Evolutionary conservation across 1,140 invertebrate genomes (phyloP).

Genomic region (Polypedilum vanderplanki): DNA sequence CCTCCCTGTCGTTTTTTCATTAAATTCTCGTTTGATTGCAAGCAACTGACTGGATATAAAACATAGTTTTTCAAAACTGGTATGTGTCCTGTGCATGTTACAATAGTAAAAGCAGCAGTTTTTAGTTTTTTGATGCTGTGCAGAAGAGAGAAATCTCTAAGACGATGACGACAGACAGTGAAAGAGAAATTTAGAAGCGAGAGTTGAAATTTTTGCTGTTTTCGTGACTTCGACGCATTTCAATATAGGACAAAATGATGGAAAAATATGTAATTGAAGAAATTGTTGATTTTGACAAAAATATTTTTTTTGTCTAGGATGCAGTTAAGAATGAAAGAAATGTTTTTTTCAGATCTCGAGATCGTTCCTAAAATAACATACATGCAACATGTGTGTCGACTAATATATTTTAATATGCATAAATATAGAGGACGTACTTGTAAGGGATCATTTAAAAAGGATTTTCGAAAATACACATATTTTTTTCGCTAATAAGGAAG

Average conservation of each 20-base stretch:
- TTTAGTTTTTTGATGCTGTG: slow-evolving; percentile 5
- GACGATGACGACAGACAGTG: background rate
- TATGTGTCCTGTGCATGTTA: too few relatives aligned
- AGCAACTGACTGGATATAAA: background rate
- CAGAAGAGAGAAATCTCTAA: background rate
- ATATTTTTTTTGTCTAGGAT: too few relatives aligned
- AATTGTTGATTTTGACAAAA: background rate
- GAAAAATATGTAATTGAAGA: background rate
- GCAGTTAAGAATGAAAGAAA: background rate
- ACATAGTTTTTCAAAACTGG: too few relatives aligned
- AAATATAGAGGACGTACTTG: background rate
- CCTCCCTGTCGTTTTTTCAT: background rate
- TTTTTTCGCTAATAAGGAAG: slow-evolving; percentile 3
- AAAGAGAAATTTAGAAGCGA: background rate
- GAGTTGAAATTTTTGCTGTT: too few relatives aligned
- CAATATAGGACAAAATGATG: background rate
- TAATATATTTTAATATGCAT: background rate
- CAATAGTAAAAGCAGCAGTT: background rate
- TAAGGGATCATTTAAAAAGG: slow-evolving; percentile 17
- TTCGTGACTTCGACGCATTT: too few relatives aligned
- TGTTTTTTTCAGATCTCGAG: background rate
- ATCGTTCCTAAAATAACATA: background rate
- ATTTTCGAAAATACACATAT: background rate
- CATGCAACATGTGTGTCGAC: slow-evolving; percentile 10
- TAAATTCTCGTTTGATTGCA: background rate